Percentiles rank a stretch among this genome's conserved stretches.
Conservation (phyloP, 2,113 vertebrate species). For the Turnix velox region DNA sequence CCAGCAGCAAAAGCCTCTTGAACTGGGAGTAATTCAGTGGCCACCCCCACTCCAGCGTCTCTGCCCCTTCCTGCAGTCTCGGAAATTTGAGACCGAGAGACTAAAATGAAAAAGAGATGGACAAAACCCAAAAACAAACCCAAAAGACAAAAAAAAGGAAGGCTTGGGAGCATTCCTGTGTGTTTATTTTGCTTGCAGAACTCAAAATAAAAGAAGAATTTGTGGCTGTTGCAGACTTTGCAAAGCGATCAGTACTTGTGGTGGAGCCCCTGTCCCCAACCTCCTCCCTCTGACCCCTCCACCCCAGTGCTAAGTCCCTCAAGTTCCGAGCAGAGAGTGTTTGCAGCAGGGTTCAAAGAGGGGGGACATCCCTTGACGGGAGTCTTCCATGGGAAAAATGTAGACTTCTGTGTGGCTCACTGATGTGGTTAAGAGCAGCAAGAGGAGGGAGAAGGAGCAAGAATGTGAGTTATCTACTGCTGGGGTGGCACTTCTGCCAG, state of each 20-base stretch:
- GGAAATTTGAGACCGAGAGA: not conserved
- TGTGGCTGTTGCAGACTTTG: not conserved
- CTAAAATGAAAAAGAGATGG: not conserved
- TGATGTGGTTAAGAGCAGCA: not conserved
- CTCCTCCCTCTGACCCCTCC: too few relatives aligned
- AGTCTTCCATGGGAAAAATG: not conserved
- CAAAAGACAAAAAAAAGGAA: not conserved
- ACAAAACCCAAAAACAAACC: not conserved
- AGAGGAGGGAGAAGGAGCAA: not conserved
- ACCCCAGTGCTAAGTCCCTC: too few relatives aligned
- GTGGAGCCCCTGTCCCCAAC: not conserved
- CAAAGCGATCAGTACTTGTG: not conserved
- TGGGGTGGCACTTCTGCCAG: not conserved
- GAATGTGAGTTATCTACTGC: not conserved
- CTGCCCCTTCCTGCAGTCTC: not conserved
- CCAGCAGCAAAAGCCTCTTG: not conserved
- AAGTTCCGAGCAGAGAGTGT: too few relatives aligned
- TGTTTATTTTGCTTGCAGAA: not conserved
- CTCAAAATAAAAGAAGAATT: not conserved
- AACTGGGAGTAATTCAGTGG: not conserved
- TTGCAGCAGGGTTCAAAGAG: not conserved
- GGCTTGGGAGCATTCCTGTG: not conserved
- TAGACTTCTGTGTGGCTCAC: not conserved
- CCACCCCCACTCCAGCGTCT: not conserved
- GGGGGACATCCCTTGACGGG: accelerated